These are phyloP conservation scores for Halcyon chelicuti DNA, from an alignment of 2,797 vertebrate genomes.

Conservation along the genomic window DNA sequence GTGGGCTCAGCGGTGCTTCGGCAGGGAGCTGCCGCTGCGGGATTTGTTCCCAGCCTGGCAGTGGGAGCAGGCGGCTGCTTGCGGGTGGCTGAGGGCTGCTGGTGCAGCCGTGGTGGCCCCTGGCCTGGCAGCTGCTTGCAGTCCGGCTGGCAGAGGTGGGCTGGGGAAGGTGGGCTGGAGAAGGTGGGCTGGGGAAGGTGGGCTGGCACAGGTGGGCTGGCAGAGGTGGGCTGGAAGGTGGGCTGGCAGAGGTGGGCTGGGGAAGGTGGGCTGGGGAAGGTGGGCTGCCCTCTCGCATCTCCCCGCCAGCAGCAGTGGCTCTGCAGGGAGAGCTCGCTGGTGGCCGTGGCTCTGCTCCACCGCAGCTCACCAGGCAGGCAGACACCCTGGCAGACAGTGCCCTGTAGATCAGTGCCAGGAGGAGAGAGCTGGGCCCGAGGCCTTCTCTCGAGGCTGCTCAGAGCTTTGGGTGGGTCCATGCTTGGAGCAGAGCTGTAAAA, in stretches of 20 bases:
- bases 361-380: fast-evolving
- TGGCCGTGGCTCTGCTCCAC: neutral
- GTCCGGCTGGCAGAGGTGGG: neutral
- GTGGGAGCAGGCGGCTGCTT: fast-evolving
- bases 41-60: neutral
- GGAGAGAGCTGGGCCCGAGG: neutral
- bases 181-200: no score
- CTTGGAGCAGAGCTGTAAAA: neutral
- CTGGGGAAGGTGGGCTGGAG: neutral
- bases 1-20: fast-evolving
- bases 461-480: neutral
- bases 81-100: fast-evolving
- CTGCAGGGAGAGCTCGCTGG: neutral
- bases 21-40: neutral
- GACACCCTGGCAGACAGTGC: neutral
- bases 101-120: fast-evolving
- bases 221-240: no score
- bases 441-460: neutral
- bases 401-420: neutral
- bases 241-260: no score
- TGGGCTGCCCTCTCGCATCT: neutral
- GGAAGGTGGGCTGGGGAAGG: no score
- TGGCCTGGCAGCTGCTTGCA: neutral
- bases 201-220: no score
- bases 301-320: neutral